Base-by-base conservation (phyloP, 2,113 vertebrate genomes). In the Alethe castanea region DNA sequence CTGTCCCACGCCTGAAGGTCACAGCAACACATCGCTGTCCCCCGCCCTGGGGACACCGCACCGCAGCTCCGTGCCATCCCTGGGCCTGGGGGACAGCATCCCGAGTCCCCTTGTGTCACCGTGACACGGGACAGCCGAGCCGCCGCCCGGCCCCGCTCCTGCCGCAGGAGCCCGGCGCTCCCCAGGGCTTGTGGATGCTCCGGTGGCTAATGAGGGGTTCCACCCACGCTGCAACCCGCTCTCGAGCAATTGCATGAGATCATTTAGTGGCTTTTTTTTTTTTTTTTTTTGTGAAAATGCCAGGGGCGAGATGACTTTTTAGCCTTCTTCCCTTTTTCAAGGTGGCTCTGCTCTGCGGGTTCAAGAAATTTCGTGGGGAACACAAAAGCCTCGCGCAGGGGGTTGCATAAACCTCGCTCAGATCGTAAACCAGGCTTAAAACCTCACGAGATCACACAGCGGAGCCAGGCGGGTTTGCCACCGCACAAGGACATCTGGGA, bases 291-390 rank as follows among this genome's bases (percentile, higher is more conserved):
- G 16, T 2, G 4, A 38, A 60, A 64, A 20, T 2, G 2, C 29
- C 12, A 1, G 24, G 12, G 66, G 14, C 0, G 3, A n/a, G 8
- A 2, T 28, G 65, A 65, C n/a, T 52, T 77, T 50, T 31, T 23
- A 60, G n/a, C 38, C 33, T 44, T 50, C 28, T 81, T 54, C 48
- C 64, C 14, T 9, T 73, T 81, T 45, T 52, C 19, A 6, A 62
- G 38, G 38, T 0, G 1, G 20, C 19, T 14, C n/a, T 3, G 24
- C 2, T 6, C 48, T 42, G 47, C 1, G 11, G 26, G n/a, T 61
- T 74, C 25, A 6, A 65, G 88, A 69, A 69, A 19, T 57, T 80
- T 47, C 5, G 0, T 4, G 14, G 20, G 40, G 44, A 62, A 47
- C 23, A 26, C 47, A 33, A 92, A 81, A 88, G 14, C 65, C 56